Base-by-base conservation (phyloP, 1,140 invertebrate genomes). In the Xylocopa sonorina region DNA sequence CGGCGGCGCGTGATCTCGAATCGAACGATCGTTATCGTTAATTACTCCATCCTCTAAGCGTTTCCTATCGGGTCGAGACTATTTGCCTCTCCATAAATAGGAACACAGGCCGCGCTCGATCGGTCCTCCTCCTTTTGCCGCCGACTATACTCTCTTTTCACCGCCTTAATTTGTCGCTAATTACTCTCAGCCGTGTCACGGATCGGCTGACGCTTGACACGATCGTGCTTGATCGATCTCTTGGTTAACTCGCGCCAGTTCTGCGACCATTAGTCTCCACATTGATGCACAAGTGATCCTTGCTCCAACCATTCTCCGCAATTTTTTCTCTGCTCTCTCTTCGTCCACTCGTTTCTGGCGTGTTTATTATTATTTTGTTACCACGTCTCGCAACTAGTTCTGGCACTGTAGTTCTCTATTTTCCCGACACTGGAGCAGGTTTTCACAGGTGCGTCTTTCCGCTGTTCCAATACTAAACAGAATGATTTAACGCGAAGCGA, bases 11-110 rank as follows among this genome's bases (percentile, higher is more conserved):
- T 38, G 78, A 77, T 76, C 63, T 66, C 43, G 21, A 50, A 67
- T 67, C 50, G 48, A 74, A 63, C 75, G 81, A 78, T 78, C 63
- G 50, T 67, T 71, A 50, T 78, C 72, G 63, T 21, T 63, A 79
- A 83, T 83, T 79, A 63, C 62, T 38, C 38, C 55, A 63, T 43
- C 67, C 38, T 67, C 62, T 24, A 57, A 12, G 50, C 27, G 41
- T 63, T 62, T 81, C 41, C 41, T 60, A 48, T 73, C 74, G 29
- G 55, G 12, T 18, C 7, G 16, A 18, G 1, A 38, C 24, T 29
- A 41, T 34, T 51, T n/a, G 10, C 18, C 38, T 50, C 27, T 43
- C 34, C 32, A 46, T n/a, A 72, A 60, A 72, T 57, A 58, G 60
- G 43, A 48, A 4, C 14, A 3, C 10, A 12, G 27, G 18, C n/a